A percentile compares a stretch with the other conserved stretches of the same genome.
Conservation (phyloP, 2,113 vertebrate species). For the Sapayoa aenigma region DNA sequence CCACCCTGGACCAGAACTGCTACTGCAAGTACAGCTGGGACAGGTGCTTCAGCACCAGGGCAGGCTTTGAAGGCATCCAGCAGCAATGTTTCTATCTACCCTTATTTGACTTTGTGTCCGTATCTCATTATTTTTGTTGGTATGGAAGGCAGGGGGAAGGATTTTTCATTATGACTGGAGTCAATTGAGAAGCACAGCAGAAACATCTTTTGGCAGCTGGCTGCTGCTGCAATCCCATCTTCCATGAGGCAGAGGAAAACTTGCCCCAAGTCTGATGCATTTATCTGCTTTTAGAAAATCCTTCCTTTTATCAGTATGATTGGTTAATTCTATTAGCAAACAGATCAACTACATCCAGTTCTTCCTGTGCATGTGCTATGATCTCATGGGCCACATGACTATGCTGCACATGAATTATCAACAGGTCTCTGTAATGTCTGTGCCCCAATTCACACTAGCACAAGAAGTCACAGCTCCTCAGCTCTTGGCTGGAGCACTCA, state of each 20-base stretch:
- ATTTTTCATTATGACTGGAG: not conserved
- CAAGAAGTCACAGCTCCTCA: not conserved
- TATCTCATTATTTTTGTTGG: not conserved
- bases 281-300: not conserved
- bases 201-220: not conserved
- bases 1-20: not conserved
- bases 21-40: not conserved
- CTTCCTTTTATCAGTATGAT: not conserved
- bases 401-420: accelerated
- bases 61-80: not conserved
- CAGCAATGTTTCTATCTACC: not conserved
- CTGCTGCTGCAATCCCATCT: not conserved
- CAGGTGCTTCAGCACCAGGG: not conserved
- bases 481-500: not conserved
- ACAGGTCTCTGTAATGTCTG: not conserved
- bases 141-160: not conserved
- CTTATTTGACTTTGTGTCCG: not conserved
- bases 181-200: not conserved
- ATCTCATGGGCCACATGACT: not conserved
- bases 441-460: not conserved
- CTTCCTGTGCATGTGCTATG: accelerated
- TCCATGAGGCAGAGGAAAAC: not conserved
- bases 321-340: not conserved
- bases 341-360: not conserved
- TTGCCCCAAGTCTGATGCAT: accelerated